Conservation (phyloP, 1,140 invertebrate species). For the Aphaenogaster floridana region DNA sequence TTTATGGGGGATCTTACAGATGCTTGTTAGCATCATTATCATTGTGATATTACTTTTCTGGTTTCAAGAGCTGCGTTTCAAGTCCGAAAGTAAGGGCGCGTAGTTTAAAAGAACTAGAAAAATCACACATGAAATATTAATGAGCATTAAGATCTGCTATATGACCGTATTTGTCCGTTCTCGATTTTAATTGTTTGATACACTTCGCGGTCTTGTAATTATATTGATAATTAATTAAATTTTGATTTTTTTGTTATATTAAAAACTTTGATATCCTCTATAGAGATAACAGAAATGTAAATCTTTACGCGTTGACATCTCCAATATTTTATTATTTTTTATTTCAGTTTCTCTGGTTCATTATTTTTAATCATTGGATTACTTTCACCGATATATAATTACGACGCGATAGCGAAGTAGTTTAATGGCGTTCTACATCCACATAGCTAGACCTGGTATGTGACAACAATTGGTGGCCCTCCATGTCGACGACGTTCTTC, state of each 20-base stretch:
- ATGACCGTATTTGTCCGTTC: too few relatives aligned
- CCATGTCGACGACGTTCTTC: constrained; percentile 89
- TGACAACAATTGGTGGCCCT: constrained; percentile 89
- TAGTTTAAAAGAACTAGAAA: too few relatives aligned
- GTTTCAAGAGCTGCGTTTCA: too few relatives aligned
- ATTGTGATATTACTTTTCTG: too few relatives aligned
- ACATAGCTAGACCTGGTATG: constrained; percentile 90
- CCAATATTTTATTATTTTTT: neutral
- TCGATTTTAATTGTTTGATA: too few relatives aligned
- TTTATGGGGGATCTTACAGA: too few relatives aligned
- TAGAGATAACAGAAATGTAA: neutral
- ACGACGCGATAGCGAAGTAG: constrained; percentile 56
- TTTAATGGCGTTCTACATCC: constrained; percentile 85
- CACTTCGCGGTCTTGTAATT: too few relatives aligned
- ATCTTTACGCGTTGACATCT: neutral
- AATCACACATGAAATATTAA: too few relatives aligned
- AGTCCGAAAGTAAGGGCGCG: too few relatives aligned
- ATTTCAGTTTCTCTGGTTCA: neutral
- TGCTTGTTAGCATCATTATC: too few relatives aligned
- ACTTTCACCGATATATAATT: neutral
- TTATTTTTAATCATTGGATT: neutral
- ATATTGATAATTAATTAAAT: neutral
- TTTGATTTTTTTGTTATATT: neutral
- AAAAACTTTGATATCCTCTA: neutral
- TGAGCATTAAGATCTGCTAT: too few relatives aligned